These are phyloP conservation scores for Ferrisia virgata DNA, from an alignment of 2,888 invertebrate species.

Conservation along the genomic window DNA sequence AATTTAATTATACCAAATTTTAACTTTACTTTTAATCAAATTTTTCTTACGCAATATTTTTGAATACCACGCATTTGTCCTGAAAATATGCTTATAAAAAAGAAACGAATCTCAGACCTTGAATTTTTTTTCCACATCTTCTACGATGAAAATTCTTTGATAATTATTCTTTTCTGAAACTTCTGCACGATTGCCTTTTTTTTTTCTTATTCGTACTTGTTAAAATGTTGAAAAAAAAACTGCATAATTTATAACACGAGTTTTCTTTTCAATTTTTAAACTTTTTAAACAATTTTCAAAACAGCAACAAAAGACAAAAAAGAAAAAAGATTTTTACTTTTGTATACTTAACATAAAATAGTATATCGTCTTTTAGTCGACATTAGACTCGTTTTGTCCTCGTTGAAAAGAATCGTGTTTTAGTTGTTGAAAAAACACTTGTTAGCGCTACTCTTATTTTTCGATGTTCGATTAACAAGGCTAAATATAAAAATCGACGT, in stretches of 20 bases:
- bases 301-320: not conserved
- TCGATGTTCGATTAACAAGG: too few relatives aligned
- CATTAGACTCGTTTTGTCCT: not conserved
- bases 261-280: not conserved
- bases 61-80: not conserved
- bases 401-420: too few relatives aligned
- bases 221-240: not conserved
- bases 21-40: not conserved
- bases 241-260: slow-evolving; percentile 4
- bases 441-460: too few relatives aligned
- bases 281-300: not conserved
- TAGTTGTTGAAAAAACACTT: not conserved
- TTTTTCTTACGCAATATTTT: not conserved
- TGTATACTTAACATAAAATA: not conserved
- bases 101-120: not conserved
- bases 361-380: not conserved
- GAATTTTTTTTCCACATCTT: not conserved
- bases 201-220: not conserved
- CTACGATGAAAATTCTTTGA: not conserved
- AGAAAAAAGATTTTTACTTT: not conserved
- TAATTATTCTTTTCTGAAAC: not conserved
- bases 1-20: not conserved
- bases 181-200: not conserved
- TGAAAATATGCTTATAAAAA: not conserved
- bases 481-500: too few relatives aligned